Conservation (phyloP, 2,113 vertebrate species). For the Mustela lutreola region DNA sequence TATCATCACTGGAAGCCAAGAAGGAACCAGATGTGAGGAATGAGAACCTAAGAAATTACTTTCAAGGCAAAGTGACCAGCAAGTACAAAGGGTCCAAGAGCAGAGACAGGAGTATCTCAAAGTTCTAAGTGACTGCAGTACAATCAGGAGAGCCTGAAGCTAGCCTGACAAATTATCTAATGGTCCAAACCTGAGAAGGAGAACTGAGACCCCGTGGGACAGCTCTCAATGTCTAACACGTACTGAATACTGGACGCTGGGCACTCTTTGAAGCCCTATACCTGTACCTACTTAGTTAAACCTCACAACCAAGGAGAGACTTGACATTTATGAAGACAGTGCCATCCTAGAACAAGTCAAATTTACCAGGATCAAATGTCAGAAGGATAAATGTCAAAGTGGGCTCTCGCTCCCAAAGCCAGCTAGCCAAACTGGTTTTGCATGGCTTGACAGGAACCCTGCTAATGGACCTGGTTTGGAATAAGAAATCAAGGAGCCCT, state of each 20-base stretch:
- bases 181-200: background rate
- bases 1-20: background rate
- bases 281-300: background rate
- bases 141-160: background rate
- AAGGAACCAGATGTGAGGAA: background rate
- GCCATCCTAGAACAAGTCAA: background rate
- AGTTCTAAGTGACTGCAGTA: background rate
- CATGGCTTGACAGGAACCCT: background rate
- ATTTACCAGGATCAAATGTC: background rate
- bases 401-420: background rate
- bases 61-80: background rate
- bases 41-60: background rate
- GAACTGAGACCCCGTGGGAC: background rate
- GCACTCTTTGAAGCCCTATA: background rate
- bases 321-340: background rate
- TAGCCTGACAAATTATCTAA: background rate
- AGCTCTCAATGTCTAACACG: background rate
- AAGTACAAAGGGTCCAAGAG: background rate
- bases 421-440: background rate
- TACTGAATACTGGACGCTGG: background rate
- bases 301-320: background rate
- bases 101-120: background rate
- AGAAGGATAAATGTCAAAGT: background rate
- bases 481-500: background rate
- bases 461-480: background rate